Evolutionary conservation across 2,113 vertebrate species (phyloP).

Genomic region (Gorsachius goisagi): DNA sequence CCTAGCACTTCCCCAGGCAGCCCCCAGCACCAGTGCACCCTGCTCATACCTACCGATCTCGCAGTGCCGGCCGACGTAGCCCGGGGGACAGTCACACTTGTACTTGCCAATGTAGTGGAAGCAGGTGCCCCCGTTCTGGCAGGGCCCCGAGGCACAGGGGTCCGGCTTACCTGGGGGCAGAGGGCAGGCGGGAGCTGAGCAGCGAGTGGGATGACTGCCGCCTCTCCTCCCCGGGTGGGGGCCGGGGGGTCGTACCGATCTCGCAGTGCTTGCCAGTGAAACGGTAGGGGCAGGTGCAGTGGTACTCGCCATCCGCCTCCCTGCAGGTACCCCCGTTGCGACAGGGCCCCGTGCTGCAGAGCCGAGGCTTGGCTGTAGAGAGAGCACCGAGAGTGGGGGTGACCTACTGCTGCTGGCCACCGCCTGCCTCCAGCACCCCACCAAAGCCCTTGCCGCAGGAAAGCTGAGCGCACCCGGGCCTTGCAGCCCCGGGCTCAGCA

Average conservation of each 20-base stretch:
- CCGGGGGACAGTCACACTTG: slow-evolving; percentile 91
- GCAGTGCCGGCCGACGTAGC: slow-evolving; percentile 88
- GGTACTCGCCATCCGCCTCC: slow-evolving; percentile 84
- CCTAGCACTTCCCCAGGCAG: neutral
- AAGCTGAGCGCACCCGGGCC: accelerated
- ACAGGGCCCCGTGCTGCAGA: slow-evolving; percentile 88
- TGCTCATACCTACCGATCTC: slow-evolving; percentile 77
- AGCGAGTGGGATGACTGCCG: neutral
- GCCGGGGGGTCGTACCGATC: slow-evolving; percentile 78
- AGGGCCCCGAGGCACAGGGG: slow-evolving; percentile 92
- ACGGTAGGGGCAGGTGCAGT: slow-evolving; percentile 90
- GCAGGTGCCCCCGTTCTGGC: slow-evolving; percentile 93
- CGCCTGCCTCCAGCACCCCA: neutral
- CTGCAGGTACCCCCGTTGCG: slow-evolving; percentile 93
- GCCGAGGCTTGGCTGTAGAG: slow-evolving; percentile 86
- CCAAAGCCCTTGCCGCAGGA: accelerated
- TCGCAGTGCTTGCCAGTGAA: slow-evolving; percentile 96
- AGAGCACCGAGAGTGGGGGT: neutral
- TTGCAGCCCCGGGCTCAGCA: neutral
- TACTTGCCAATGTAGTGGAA: slow-evolving; percentile 99
- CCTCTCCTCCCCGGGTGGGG: neutral
- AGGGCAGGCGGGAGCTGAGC: neutral
- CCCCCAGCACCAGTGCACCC: accelerated
- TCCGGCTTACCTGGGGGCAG: slow-evolving; percentile 87
- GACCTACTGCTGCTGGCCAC: neutral